Evolutionary conservation across 2,113 vertebrate species (phyloP).

Genomic region (Oncorhynchus kisutch): DNA sequence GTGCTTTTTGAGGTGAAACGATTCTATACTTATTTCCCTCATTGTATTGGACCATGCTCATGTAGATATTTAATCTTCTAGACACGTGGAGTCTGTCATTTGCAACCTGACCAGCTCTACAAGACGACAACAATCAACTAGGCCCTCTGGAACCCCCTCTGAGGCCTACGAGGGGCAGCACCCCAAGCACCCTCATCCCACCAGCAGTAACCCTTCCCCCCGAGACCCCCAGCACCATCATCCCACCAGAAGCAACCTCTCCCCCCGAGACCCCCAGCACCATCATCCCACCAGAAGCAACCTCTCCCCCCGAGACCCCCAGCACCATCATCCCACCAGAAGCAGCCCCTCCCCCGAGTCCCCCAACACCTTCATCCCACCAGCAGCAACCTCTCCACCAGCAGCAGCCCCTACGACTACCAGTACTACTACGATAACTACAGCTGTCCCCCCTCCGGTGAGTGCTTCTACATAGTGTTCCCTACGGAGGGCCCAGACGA

Average conservation of each 20-base stretch:
- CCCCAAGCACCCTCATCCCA: too few species aligned
- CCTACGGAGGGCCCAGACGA: slow-evolving; percentile 56
- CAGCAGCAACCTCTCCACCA: neutral
- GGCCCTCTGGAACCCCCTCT: slow-evolving; percentile 50
- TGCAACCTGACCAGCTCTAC: slow-evolving; percentile 77
- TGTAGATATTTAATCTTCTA: slow-evolving; percentile 53
- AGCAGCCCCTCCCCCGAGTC: neutral
- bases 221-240: neutral
- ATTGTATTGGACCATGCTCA: neutral
- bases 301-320: too few species aligned
- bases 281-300: too few species aligned
- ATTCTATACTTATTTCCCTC: too few species aligned
- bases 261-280: neutral
- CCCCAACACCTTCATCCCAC: too few species aligned
- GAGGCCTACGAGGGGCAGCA: slow-evolving; percentile 45
- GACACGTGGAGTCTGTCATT: slow-evolving; percentile 76
- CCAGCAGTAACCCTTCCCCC: neutral
- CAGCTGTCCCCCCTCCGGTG: neutral
- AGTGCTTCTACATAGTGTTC: slow-evolving; percentile 23
- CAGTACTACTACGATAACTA: neutral
- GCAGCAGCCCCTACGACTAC: neutral
- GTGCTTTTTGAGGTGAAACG: too few species aligned
- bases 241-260: neutral
- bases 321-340: too few species aligned
- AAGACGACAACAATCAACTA: slow-evolving; percentile 62